Evolutionary conservation across 2,797 vertebrate genomes (phyloP).

Genomic region (Brachymystax lenok): DNA sequence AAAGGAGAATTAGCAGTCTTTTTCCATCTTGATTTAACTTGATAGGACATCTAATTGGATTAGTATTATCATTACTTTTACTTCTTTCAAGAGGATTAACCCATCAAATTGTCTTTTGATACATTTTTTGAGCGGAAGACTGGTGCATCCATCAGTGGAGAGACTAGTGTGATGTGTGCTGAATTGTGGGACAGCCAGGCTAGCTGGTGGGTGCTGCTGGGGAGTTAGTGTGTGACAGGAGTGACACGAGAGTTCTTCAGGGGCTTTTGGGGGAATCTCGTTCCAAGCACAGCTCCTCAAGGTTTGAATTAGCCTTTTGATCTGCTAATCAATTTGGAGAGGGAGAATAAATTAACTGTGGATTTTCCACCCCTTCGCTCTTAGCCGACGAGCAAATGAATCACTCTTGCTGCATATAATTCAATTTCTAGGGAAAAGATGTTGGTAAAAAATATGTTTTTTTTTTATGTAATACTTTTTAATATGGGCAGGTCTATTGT

Average conservation of each 20-base stretch:
- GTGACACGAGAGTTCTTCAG: slow-evolving; percentile 50
- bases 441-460: too few species aligned
- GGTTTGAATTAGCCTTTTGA: slow-evolving; percentile 71
- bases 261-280: slow-evolving; percentile 60
- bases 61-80: slow-evolving; percentile 16
- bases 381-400: slow-evolving; percentile 22
- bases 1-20: slow-evolving; percentile 11
- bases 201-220: slow-evolving; percentile 54
- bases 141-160: too few species aligned
- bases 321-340: slow-evolving; percentile 63
- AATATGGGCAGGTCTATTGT: too few species aligned
- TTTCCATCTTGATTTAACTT: slow-evolving; percentile 14
- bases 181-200: slow-evolving; percentile 7
- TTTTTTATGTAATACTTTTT: slow-evolving; percentile 12
- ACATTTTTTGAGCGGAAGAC: slow-evolving; percentile 39
- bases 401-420: too few species aligned
- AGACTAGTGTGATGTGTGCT: slow-evolving; percentile 19
- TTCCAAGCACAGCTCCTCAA: slow-evolving; percentile 65
- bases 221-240: slow-evolving; percentile 37
- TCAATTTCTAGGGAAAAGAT: too few species aligned
- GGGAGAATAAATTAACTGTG: slow-evolving; percentile 45
- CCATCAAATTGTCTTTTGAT: slow-evolving; percentile 71
- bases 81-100: slow-evolving; percentile 54
- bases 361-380: slow-evolving; percentile 48
- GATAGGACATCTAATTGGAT: too few species aligned